A percentile compares a stretch with the other conserved stretches of the same genome.
Evolutionary conservation across 2,888 invertebrate genomes (phyloP).

Genomic region (Horisme vitalbata): DNA sequence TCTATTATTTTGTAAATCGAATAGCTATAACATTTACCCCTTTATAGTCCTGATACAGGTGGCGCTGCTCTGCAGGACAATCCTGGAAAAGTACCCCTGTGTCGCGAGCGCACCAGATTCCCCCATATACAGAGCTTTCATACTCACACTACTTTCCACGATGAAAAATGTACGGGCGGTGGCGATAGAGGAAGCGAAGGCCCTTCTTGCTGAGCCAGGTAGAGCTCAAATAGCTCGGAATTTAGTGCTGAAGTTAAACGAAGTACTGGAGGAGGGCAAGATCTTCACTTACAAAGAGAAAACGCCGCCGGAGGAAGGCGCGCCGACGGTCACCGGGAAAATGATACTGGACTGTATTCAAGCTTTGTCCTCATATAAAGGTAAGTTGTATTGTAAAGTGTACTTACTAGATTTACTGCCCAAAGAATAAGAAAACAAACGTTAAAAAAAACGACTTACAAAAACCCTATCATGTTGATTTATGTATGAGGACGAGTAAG

Average conservation of each 20-base stretch:
- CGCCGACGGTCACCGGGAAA: conserved; percentile 77
- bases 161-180: conserved; percentile 84
- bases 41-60: conserved; percentile 85
- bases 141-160: conserved; percentile 86
- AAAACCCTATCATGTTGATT: no score
- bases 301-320: conserved; percentile 62
- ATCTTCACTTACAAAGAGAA: conserved; percentile 61
- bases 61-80: conserved; percentile 87
- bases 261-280: conserved; percentile 85
- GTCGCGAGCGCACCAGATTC: conserved; percentile 86
- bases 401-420: no score
- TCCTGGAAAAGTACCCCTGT: conserved; percentile 87
- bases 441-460: no score
- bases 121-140: conserved; percentile 87
- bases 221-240: conserved; percentile 85
- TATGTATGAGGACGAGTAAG: no score
- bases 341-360: conserved; percentile 80
- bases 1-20: conserved; percentile 35
- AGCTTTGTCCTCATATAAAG: conserved; percentile 76
- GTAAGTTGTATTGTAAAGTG: conserved; percentile 51
- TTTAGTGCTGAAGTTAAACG: conserved; percentile 86
- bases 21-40: conserved; percentile 69
- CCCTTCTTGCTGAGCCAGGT: conserved; percentile 83
- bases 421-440: no score
- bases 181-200: conserved; percentile 84